Base-by-base conservation (phyloP, 53 echinoderm and acorn worm species). In the Arbacia lixula region DNA sequence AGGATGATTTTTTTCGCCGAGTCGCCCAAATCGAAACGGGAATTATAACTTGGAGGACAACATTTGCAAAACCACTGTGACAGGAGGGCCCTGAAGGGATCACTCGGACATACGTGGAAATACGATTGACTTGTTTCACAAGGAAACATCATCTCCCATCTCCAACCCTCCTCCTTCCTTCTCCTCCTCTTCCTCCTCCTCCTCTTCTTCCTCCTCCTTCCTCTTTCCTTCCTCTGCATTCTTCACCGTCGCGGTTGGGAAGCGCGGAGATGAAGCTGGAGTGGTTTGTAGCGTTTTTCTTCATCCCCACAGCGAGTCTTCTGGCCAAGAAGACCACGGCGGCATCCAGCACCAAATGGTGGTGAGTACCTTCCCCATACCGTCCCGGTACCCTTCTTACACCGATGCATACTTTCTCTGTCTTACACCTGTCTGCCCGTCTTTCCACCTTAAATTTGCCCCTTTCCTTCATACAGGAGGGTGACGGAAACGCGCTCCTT, bases 251-350 rank as follows among this genome's bases (percentile, higher is more conserved):
- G n/a, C n/a, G n/a, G n/a, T n/a, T n/a, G n/a, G n/a, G n/a, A n/a
- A n/a, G n/a, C n/a, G n/a, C n/a, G 17, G 51, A 63, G 49, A 96
- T 96, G 96, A 96, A 93, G 76, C 71, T 96, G 27, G 90, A 96
- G 58, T 93, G 96, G 91, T 75, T 96, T 31, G 71, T 96, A 32
- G 91, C 89, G 11, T 82, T 96, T 51, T 91, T 96, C 87, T 88
- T 96, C 35, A 74, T 96, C 27, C 96, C 96, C 0, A 93, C 83
- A 36, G 96, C 96, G 24, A 93, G 96, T 76, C 82, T 96, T 43
- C 86, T 96, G 11, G 96, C 96, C 4, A 96, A 93, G 86, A 91
- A 96, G 77, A 93, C 96, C 2, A 96, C 96, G 26, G 99, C 99
- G 49, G 94, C 99, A 35, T 85, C 99, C 6, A 92, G 89, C 68